Conservation (phyloP, 2,113 vertebrate genomes). For the Monopterus albus region DNA sequence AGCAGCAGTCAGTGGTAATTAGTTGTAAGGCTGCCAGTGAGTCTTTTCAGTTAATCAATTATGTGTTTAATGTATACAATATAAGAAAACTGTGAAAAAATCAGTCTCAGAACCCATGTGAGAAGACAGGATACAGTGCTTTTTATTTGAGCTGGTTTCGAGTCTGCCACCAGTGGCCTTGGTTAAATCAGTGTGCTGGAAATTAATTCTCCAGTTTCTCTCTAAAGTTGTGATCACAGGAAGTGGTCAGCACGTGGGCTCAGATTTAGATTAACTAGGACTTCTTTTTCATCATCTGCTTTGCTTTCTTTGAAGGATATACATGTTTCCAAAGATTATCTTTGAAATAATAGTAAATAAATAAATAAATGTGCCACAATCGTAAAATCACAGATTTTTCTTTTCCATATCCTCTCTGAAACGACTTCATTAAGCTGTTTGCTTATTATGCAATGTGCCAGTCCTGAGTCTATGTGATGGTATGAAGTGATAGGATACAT, state of each 20-base stretch:
- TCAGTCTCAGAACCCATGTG: too few species aligned
- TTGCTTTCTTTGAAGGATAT: neutral
- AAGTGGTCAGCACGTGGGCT: constrained; percentile 12
- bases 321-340: constrained; percentile 20
- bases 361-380: constrained; percentile 26
- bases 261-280: neutral
- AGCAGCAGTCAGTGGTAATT: neutral
- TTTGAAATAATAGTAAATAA: constrained; percentile 25
- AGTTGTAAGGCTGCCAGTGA: neutral
- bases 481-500: constrained; percentile 77
- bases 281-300: constrained; percentile 16
- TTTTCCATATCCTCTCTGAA: constrained; percentile 54
- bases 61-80: neutral
- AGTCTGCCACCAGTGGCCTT: neutral
- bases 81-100: neutral
- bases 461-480: constrained; percentile 59
- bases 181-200: constrained; percentile 10
- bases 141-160: constrained; percentile 3
- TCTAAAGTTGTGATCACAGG: constrained; percentile 21
- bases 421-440: constrained; percentile 68
- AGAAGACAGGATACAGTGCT: too few species aligned
- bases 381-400: constrained; percentile 51
- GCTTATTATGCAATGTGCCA: constrained; percentile 69
- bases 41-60: constrained; percentile 7
- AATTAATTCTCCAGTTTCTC: neutral